These are phyloP conservation scores for Phymastichus coffea DNA, from an alignment of 1,140 invertebrate species.

Conservation along the genomic window DNA sequence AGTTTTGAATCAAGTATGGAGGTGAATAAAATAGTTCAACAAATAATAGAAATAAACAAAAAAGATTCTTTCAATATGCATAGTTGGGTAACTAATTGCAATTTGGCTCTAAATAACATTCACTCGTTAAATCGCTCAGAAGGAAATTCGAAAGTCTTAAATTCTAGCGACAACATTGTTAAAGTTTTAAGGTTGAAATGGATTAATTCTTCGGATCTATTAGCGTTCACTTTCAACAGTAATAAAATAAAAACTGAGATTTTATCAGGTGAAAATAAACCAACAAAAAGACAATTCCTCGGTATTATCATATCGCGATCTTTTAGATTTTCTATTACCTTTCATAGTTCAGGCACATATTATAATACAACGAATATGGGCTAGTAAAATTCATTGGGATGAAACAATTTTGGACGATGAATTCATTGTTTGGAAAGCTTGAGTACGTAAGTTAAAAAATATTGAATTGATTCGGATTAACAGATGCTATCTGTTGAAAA, in stretches of 20 bases:
- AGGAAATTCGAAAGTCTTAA: too few species aligned
- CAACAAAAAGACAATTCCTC: conserved; percentile 21
- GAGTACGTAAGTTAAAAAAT: conserved; percentile 7
- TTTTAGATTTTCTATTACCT: conserved; percentile 30
- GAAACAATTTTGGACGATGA: conserved; percentile 6
- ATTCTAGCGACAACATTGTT: background rate
- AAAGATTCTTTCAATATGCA: background rate
- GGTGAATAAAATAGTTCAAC: conserved; percentile 29
- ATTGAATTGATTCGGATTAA: too few species aligned
- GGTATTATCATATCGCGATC: conserved; percentile 35
- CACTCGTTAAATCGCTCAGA: too few species aligned
- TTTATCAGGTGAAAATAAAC: background rate
- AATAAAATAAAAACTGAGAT: conserved; percentile 7
- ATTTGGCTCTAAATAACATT: background rate
- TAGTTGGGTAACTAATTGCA: conserved; percentile 6
- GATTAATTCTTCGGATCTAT: background rate
- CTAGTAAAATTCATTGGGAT: conserved; percentile 32
- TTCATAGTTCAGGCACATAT: conserved; percentile 28
- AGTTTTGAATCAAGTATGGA: conserved; percentile 30
- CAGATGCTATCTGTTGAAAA: too few species aligned
- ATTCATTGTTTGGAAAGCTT: conserved; percentile 8
- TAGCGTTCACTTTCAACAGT: background rate
- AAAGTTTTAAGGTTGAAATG: conserved; percentile 14
- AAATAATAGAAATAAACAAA: conserved; percentile 36
- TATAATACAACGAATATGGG: conserved; percentile 32